Evolutionary conservation across 2,888 invertebrate genomes (phyloP).

Genomic region (Dryobota labecula): DNA sequence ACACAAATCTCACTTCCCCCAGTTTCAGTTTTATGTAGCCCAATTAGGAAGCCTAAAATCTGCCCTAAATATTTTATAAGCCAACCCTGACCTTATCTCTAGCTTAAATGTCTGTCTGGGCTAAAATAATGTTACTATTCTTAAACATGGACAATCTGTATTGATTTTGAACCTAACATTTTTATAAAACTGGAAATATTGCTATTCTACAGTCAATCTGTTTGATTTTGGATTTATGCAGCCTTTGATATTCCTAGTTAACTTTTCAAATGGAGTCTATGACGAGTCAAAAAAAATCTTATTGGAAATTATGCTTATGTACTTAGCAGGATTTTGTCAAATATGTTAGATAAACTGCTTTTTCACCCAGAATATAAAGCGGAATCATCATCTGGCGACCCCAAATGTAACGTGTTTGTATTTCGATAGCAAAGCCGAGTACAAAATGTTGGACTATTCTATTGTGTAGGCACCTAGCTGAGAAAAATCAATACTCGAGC

Average conservation of each 20-base stretch:
- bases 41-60: slow-evolving; percentile 19
- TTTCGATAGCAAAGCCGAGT: slow-evolving; percentile 38
- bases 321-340: background rate
- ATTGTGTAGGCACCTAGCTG: slow-evolving; percentile 79
- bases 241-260: background rate
- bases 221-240: slow-evolving; percentile 10
- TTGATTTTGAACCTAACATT: slow-evolving; percentile 8
- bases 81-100: slow-evolving; percentile 35
- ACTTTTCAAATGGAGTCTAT: background rate
- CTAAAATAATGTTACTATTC: slow-evolving; percentile 8
- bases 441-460: slow-evolving; percentile 69
- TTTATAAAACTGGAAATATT: background rate
- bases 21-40: slow-evolving; percentile 2
- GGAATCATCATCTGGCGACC: slow-evolving; percentile 30
- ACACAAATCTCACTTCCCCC: slow-evolving; percentile 31
- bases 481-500: slow-evolving; percentile 87
- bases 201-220: background rate
- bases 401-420: too few species aligned
- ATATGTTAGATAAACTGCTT: background rate
- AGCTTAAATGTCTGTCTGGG: slow-evolving; percentile 14
- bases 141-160: background rate
- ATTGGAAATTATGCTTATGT: slow-evolving; percentile 17
- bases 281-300: slow-evolving; percentile 21
- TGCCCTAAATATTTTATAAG: slow-evolving; percentile 23
- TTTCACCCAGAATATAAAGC: background rate